Base-by-base conservation (phyloP, 2,888 invertebrate genomes). In the Cepaea hortensis region DNA sequence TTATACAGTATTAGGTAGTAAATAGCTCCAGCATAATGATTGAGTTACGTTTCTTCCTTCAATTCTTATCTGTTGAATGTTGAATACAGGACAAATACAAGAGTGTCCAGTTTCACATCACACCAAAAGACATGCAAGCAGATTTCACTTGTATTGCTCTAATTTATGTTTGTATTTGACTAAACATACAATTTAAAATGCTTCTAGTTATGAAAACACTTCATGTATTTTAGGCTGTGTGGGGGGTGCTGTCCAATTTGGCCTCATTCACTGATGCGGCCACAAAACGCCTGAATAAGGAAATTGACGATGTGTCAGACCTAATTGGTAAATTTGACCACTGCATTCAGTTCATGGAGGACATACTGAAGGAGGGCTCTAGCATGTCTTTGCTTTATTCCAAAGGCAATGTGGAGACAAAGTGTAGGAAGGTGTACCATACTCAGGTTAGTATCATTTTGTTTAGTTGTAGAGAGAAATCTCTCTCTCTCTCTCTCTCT, bases 321-420 rank as follows among this genome's bases (percentile, higher is more conserved):
- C 95, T 98, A 20, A 97, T 97, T 0, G 96, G 96, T 93, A 96
- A 97, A 94, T 97, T 98, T 23, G 97, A 98, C 95, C 97, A 98
- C 95, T 97, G 97, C 94, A 97, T 98, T 90, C 96, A 96, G 90
- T 98, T 98, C 95, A 97, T 97, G 86, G 96, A 96, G 92, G 96
- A 96, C 91, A 97, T 97, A 62, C 95, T 98, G 81, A 96, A 91
- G 20, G 90, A 91, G 46, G 93, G 92, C 2, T 91, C 91, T 84
- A 92, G 92, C 85, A 87, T 91, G 50, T 92, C 92, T 18, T 90
- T 94, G n/a, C 89, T 94, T 18, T 92, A 91, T 87, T 90, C 92
- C 11, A 93, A 93, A 88, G 91, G 91, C 65, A 87, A 86, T 70
- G 88, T 88, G 46, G 88, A 88, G 82, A 86, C 87, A 46, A 88